These are phyloP conservation scores for Charanyca ferruginea DNA, from an alignment of 2,888 invertebrate genomes.

Conservation along the genomic window DNA sequence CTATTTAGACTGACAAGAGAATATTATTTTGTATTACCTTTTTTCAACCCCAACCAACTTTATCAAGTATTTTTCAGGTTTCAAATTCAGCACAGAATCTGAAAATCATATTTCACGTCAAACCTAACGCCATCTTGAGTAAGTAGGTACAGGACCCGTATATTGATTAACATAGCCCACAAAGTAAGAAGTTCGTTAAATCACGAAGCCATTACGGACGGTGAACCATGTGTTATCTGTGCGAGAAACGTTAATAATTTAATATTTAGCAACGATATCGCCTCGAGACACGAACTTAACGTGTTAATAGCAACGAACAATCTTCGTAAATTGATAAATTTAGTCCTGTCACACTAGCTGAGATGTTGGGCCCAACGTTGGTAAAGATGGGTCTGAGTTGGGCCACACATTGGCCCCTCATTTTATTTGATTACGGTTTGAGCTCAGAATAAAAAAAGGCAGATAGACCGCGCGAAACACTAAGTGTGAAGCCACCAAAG, in stretches of 20 bases:
- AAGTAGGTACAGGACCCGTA: slow-evolving; percentile 18
- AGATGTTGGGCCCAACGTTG: slow-evolving; percentile 42
- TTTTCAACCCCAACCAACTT: too few relatives aligned
- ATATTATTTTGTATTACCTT: too few relatives aligned
- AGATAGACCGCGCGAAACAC: too few relatives aligned
- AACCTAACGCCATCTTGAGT: background rate
- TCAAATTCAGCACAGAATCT: background rate
- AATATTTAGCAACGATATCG: slow-evolving; percentile 80
- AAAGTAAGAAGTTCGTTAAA: slow-evolving; percentile 55
- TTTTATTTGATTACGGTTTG: background rate
- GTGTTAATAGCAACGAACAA: slow-evolving; percentile 87
- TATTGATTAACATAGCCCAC: slow-evolving; percentile 43
- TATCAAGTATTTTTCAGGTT: background rate
- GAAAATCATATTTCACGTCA: background rate
- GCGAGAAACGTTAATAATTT: slow-evolving; percentile 78
- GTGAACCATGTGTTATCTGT: slow-evolving; percentile 66
- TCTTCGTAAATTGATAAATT: slow-evolving; percentile 88
- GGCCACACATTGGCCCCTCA: background rate
- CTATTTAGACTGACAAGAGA: background rate
- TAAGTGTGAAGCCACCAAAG: too few relatives aligned
- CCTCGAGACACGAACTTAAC: slow-evolving; percentile 78
- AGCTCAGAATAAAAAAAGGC: too few relatives aligned
- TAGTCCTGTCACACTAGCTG: slow-evolving; percentile 78
- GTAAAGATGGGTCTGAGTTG: slow-evolving; percentile 3
- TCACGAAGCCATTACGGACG: slow-evolving; percentile 64